These are phyloP conservation scores for Dendrolimus houi DNA, from an alignment of 2,888 invertebrate genomes.

Conservation along the genomic window DNA sequence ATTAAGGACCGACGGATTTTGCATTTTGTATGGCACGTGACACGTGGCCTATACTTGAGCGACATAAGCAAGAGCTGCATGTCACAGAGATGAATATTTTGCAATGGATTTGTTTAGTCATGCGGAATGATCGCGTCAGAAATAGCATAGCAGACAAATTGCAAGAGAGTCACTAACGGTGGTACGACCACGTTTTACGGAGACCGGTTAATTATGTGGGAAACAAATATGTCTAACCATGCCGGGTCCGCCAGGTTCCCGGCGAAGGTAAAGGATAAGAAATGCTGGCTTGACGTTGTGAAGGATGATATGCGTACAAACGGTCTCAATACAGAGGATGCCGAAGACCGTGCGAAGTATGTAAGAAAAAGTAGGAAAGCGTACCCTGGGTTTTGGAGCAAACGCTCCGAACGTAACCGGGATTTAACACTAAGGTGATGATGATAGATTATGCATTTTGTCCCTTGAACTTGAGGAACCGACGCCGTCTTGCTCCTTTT, in stretches of 20 bases:
- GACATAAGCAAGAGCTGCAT: not conserved
- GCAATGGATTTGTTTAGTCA: not conserved
- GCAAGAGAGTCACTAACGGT: not conserved
- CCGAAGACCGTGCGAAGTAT: not conserved
- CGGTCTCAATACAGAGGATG: not conserved
- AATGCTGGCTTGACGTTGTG: not conserved
- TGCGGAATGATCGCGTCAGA: not conserved
- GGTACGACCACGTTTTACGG: not conserved
- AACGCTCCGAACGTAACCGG: not conserved
- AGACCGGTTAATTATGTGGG: not conserved
- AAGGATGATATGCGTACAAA: not conserved
- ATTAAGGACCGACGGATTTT: too few species aligned
- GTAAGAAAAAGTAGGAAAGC: not conserved
- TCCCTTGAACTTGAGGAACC: too few species aligned
- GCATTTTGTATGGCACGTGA: too few species aligned
- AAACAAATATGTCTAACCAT: not conserved
- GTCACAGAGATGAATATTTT: not conserved
- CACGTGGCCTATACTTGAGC: not conserved
- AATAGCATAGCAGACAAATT: not conserved
- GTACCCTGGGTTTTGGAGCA: not conserved
- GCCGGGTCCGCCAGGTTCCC: not conserved
- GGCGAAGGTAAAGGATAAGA: not conserved
- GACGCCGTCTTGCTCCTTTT: too few species aligned
- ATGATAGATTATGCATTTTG: not conserved
- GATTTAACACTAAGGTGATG: not conserved